phyloP scores from a whole-genome alignment of 2,797 vertebrate species.

The Chlorospingus flavigularis region DNA sequence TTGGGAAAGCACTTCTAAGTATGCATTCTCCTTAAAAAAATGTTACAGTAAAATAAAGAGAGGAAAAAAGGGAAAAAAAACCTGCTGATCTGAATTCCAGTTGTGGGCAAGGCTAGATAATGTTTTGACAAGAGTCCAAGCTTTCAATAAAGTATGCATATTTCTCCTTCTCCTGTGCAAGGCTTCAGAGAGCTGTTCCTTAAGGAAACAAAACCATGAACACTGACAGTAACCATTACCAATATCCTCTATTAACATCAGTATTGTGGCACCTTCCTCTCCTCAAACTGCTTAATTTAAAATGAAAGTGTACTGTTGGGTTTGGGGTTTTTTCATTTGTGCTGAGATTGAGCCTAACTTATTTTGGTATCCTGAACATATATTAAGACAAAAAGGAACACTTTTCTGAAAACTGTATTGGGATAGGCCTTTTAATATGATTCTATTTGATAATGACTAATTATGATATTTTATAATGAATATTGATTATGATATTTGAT shows the following conservation, averaged over 20 bases:
- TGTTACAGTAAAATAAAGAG: not conserved
- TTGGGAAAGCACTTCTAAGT: not conserved
- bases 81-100: constrained; percentile 32
- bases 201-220: not conserved
- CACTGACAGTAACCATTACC: not conserved
- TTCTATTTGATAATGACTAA: not conserved
- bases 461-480: not conserved
- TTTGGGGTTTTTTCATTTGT: not conserved
- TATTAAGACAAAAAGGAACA: not conserved
- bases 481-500: not conserved
- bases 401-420: not conserved
- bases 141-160: not conserved
- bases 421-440: not conserved
- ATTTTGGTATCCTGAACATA: not conserved
- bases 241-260: not conserved
- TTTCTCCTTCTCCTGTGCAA: not conserved
- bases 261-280: not conserved
- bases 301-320: not conserved
- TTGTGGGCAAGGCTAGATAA: constrained; percentile 29
- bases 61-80: not conserved
- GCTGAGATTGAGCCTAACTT: not conserved
- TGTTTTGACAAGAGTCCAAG: constrained; percentile 35
- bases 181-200: not conserved
- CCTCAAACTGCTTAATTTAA: not conserved
- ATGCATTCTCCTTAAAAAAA: not conserved